Evolutionary conservation across 2,113 vertebrate species (phyloP).

Genomic region (Pleuronectes platessa): DNA sequence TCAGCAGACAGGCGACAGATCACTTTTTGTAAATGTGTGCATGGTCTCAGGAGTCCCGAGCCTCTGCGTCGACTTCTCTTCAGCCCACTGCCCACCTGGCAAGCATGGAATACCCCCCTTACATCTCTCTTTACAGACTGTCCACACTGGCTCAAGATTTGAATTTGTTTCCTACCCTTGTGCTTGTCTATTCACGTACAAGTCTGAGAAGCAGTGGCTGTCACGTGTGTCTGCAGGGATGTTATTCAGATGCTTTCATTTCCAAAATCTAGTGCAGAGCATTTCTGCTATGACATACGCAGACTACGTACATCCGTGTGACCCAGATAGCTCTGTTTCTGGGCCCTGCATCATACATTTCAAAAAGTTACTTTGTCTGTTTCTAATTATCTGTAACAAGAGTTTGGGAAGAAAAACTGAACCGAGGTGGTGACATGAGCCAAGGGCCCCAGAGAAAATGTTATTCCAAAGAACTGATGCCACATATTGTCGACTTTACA

Average conservation of each 20-base stretch:
- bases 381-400: slow-evolving; percentile 71
- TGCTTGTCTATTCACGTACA: slow-evolving; percentile 30
- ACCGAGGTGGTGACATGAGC: slow-evolving; percentile 57
- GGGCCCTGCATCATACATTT: slow-evolving; percentile 44
- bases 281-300: slow-evolving; percentile 37
- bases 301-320: slow-evolving; percentile 33
- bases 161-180: neutral
- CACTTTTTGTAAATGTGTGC: slow-evolving; percentile 54
- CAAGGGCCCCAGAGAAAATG: slow-evolving; percentile 62
- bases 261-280: slow-evolving; percentile 60
- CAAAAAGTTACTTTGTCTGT: slow-evolving; percentile 65
- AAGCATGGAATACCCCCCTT: slow-evolving; percentile 64
- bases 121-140: slow-evolving; percentile 62
- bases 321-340: slow-evolving; percentile 67
- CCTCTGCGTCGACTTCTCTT: slow-evolving; percentile 49
- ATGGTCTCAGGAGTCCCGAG: slow-evolving; percentile 57
- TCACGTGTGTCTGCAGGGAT: slow-evolving; percentile 58
- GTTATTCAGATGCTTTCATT: slow-evolving; percentile 59
- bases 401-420: slow-evolving; percentile 49
- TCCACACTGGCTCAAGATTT: slow-evolving; percentile 55
- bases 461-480: slow-evolving; percentile 57
- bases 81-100: slow-evolving; percentile 71
- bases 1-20: slow-evolving; percentile 67
- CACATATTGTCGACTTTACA: slow-evolving; percentile 63
- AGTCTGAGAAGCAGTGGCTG: slow-evolving; percentile 43